Evolutionary conservation across 2,797 vertebrate species (phyloP).

Genomic region (Alcedo quadribrachys): DNA sequence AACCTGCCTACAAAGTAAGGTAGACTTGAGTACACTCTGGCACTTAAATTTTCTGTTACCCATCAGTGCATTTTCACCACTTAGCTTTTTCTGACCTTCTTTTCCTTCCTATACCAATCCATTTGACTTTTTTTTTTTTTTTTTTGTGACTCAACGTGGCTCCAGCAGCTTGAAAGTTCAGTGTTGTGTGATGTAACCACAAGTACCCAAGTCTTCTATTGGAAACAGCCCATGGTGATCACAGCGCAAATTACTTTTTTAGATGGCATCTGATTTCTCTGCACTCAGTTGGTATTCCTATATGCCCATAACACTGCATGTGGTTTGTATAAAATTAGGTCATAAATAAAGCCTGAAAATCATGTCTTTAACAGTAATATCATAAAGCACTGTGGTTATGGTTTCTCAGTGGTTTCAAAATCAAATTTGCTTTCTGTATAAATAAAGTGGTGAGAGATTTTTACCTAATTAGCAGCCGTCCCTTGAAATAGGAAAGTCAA

Average conservation of each 20-base stretch:
- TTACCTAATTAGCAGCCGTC: constrained; percentile 55
- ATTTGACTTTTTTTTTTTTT: background rate
- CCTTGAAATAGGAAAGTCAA: constrained; percentile 39
- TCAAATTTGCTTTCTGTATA: constrained; percentile 49
- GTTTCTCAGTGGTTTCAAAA: constrained; percentile 42
- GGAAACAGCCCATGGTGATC: background rate
- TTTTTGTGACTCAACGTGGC: background rate
- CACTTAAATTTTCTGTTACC: background rate
- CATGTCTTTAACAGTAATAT: constrained; percentile 27
- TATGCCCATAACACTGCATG: background rate
- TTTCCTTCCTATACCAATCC: background rate
- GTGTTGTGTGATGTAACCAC: background rate
- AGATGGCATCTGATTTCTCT: background rate
- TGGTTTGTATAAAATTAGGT: constrained; percentile 5
- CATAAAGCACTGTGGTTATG: constrained; percentile 29
- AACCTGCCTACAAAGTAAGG: background rate
- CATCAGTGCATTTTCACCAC: background rate
- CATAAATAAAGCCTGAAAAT: constrained; percentile 33
- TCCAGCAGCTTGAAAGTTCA: background rate
- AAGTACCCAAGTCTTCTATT: background rate
- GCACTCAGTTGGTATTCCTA: constrained; percentile 2
- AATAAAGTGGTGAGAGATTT: constrained; percentile 46
- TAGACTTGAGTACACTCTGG: background rate
- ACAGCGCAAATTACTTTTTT: background rate
- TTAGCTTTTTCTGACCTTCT: background rate